Evolutionary conservation across 2,888 invertebrate species (phyloP).

Genomic region (Scotopteryx bipunctaria): DNA sequence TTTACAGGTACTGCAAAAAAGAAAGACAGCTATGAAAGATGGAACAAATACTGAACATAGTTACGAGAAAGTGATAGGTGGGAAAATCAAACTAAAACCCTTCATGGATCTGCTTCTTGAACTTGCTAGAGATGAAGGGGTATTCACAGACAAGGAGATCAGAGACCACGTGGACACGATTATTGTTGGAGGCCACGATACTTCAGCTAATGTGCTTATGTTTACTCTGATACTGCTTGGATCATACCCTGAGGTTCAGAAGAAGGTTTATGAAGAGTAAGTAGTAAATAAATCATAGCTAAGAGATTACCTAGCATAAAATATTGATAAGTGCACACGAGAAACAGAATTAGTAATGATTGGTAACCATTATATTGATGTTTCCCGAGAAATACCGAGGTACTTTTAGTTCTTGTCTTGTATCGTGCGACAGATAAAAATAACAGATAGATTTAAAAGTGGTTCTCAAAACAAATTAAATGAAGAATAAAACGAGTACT

Average conservation of each 20-base stretch:
- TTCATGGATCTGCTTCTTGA: constrained; percentile 82
- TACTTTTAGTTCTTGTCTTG: too few relatives aligned
- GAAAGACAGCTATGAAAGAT: constrained; percentile 54
- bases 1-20: constrained; percentile 60
- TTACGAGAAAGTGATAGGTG: constrained; percentile 45
- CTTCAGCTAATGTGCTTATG: constrained; percentile 70
- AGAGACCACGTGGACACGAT: constrained; percentile 84
- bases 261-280: constrained; percentile 60
- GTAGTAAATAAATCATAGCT: constrained; percentile 30
- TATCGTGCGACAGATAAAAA: too few relatives aligned
- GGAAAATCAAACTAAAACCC: constrained; percentile 66
- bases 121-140: constrained; percentile 62
- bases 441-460: too few relatives aligned
- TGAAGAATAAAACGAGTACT: too few relatives aligned
- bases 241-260: constrained; percentile 66
- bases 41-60: constrained; percentile 41
- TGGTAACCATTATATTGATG: too few relatives aligned
- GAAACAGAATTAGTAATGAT: too few relatives aligned
- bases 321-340: too few relatives aligned
- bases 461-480: too few relatives aligned
- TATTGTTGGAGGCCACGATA: constrained; percentile 82
- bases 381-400: too few relatives aligned
- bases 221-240: constrained; percentile 69
- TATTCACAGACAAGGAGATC: constrained; percentile 76
- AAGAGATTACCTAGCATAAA: not conserved